Base-by-base conservation (phyloP, 2,113 vertebrate genomes). In the Pogona vitticeps region DNA sequence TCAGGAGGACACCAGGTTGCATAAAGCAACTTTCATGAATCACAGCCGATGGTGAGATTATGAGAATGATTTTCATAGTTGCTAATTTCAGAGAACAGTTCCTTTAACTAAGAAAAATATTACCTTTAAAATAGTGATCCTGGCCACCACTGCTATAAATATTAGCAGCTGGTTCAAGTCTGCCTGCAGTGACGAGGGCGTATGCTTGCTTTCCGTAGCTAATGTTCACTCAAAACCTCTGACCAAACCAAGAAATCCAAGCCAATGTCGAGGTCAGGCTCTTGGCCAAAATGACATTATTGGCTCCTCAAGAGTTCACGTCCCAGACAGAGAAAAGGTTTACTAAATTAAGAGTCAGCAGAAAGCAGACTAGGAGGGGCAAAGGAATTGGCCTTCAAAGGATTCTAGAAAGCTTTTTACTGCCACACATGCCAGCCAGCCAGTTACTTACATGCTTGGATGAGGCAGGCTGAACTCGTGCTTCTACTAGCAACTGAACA, bases 401-500 rank as follows among this genome's bases (percentile, higher is more conserved):
- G n/a, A 73, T 6, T 36, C 21, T 23, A 84, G 26, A 65, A 73
- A 23, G 21, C 0, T 15, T 52, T 87, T 76, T 56, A 76, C n/a
- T 52, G 28, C 20, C 40, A 81, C 65, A 10, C 6, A 31, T 15
- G 3, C 33, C 56, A 17, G 61, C 73, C 28, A 89, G 84, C 89
- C 84, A 67, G 14, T 72, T 82, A 97, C 97, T 97, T 95, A 98
- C 97, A 86, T 98, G 96, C 98, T 98, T 98, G 89, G 96, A 97
- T 93, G 95, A 96, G 95, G 93, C 97, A 92, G 98, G 98, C 92
- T 99, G 98, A 92, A 99, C 98, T 92, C 97, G 95, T 92, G 99
- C 98, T 31, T 99, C 99, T 67, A 98, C 97, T 82, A 99, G 96
- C 94, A 99, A 95, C 70, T 99, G 98, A 90, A 98, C 97, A 79